A percentile compares a stretch with the other conserved stretches of the same genome.
Conservation (phyloP, 2,797 vertebrate genomes). For the Clarias laeviceps region DNA sequence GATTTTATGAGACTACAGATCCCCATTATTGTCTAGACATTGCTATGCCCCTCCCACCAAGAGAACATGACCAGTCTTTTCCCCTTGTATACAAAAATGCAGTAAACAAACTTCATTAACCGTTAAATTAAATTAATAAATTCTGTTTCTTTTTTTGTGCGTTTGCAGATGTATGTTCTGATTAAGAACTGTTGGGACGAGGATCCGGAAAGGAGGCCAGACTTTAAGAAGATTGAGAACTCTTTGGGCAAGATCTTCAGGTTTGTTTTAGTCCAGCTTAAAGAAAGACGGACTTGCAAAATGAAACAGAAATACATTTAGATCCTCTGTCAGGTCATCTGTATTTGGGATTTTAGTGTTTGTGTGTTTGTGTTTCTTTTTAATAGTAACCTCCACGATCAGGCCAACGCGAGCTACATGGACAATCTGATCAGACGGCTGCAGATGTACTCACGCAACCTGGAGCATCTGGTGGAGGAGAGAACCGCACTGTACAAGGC, state of each 20-base stretch:
- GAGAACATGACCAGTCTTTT: background rate
- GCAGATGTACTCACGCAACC: slow-evolving; percentile 92
- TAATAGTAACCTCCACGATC: slow-evolving; percentile 74
- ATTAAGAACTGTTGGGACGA: slow-evolving; percentile 96
- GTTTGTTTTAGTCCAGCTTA: slow-evolving; percentile 65
- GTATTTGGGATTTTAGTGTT: background rate
- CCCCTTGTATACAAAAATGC: background rate
- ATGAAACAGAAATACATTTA: background rate
- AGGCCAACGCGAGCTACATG: slow-evolving; percentile 94
- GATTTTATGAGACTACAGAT: background rate
- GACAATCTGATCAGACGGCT: slow-evolving; percentile 93
- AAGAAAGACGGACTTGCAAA: background rate
- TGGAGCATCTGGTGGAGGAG: slow-evolving; percentile 95
- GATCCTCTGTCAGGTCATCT: background rate
- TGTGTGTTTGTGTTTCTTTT: background rate
- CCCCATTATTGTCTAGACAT: background rate
- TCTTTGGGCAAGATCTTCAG: slow-evolving; percentile 91
- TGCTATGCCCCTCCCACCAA: background rate
- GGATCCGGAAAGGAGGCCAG: slow-evolving; percentile 92
- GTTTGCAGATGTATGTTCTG: slow-evolving; percentile 80
- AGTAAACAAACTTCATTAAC: background rate
- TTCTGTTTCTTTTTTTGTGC: background rate
- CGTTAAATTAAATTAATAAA: background rate
- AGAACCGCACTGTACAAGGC: slow-evolving; percentile 92
- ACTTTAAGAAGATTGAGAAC: slow-evolving; percentile 92